Base-by-base conservation (phyloP, 2,797 vertebrate species). In the Sarcophilus harrisii region DNA sequence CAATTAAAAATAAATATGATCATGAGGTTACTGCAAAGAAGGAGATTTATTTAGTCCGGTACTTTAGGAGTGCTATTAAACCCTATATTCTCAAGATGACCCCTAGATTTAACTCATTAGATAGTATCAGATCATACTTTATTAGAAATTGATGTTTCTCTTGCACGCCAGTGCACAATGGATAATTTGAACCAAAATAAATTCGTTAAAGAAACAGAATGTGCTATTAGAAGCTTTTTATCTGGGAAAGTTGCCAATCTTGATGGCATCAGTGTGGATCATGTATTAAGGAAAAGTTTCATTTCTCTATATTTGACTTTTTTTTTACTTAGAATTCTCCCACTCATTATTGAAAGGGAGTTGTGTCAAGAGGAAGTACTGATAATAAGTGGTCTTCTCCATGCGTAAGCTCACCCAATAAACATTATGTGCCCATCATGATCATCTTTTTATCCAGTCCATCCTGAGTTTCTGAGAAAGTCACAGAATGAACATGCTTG, bases 1-100 rank as follows among this genome's bases (percentile, higher is more conserved):
- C 55, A 98, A 98, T 98, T 98, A 98, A 98, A 98, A 98, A 98
- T 96, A 97, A 97, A 97, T 96, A 95, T 55, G 73, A 45, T 96
- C 73, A 95, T 95, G 91, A 97, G 32, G 62, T 96, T 98, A 95
- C 55, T 45, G 87, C 91, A 96, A 97, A 93, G 94, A 96, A 94
- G 30, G 27, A 91, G 97, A 98, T 97, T 98, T 98, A 98, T 96
- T 98, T 98, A 97, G 92, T 95, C 93, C 60, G 93, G 45, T 90
- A 93, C 32, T 97, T 96, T 93, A 95, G 94, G 57, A 93, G 5
- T 96, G 96, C 93, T 97, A 94, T 95, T 97, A 98, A 97, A 97
- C 32, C 96, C 93, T 97, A 21, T 32, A 92, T 96, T 98, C 93
- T 92, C 94, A 96, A 95, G 54, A 97, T 96, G 95, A 98, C 92